These are phyloP conservation scores for Paradoxurus hermaphroditus DNA, from an alignment of 2,113 vertebrate genomes.

Conservation along the genomic window DNA sequence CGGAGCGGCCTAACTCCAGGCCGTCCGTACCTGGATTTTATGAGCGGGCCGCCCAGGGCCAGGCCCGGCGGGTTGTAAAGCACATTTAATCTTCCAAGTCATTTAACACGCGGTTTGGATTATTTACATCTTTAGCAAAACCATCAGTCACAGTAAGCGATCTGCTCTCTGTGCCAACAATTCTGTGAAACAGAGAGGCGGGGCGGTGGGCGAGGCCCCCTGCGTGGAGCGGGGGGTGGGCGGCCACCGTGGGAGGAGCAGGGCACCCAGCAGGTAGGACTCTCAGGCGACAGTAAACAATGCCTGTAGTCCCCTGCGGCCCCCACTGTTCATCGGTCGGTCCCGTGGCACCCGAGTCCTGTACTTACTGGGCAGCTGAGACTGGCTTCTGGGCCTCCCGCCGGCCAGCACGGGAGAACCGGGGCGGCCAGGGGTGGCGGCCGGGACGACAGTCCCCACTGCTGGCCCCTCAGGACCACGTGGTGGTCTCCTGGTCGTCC, in stretches of 20 bases:
- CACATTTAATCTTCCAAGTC: neutral
- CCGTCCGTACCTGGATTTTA: neutral
- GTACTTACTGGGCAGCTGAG: neutral
- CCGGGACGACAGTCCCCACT: neutral
- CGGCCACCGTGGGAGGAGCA: neutral
- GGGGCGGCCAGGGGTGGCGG: no score
- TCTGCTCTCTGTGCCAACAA: neutral
- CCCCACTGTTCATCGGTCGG: no score
- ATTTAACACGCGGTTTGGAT: neutral
- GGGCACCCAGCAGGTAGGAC: rapidly evolving
- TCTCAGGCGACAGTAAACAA: rapidly evolving
- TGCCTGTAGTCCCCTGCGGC: rapidly evolving
- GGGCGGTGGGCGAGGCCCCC: neutral
- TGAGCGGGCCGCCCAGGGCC: neutral
- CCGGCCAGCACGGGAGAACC: no score
- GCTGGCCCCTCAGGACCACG: neutral
- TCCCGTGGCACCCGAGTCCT: neutral
- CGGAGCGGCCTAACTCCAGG: rapidly evolving
- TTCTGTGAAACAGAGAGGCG: no score
- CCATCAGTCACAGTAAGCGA: rapidly evolving
- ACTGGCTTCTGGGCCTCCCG: neutral
- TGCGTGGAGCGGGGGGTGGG: rapidly evolving
- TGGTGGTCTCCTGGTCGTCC: no score
- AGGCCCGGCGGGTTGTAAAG: neutral
- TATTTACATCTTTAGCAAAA: neutral